Base-by-base conservation (phyloP, 1,140 invertebrate genomes). In the Aethina tumida region DNA sequence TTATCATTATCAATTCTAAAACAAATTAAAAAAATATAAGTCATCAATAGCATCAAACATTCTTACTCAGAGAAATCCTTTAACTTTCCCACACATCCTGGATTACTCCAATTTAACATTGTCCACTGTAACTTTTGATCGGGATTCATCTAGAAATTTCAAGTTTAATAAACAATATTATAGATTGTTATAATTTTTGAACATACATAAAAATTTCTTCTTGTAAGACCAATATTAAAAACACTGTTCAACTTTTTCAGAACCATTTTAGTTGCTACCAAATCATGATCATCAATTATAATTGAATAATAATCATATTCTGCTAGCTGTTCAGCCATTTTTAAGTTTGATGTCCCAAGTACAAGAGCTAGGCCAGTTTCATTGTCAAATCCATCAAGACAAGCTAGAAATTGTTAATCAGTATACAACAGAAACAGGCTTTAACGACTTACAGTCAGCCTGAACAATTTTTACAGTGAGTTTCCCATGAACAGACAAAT, bases 51-150 rank as follows among this genome's bases (percentile, higher is more conserved):
- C 30, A 12, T 31, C 4, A 32, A 16, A 17, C 6, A 21, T 32
- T 22, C 30, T 38, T 43, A 56, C 49, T 50, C 29, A 32, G 44
- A 49, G 35, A 53, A 58, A 26, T 56, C 50, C 8, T 26, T 24
- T 4, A 49, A 36, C 39, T 55, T 55, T 9, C 50, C 51, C 6
- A 57, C 39, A 39, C 34, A 43, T 14, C 49, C 49, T 9, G 47
- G 47, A 43, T 51, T 50, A 1, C 49, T 25, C 53, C 56, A 59
- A 36, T 52, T 52, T 15, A 56, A 32, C 40, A 59, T 50, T 6
- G 35, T 42, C 53, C 54, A 57, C 25, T 47, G 49, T 12, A 59
- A 20, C 39, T 57, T 55, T 41, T 52, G 55, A 45, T 57, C 41
- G 9, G 54, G 52, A 18, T 53, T 18, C 22, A 10, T 43, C 51